Base-by-base conservation (phyloP, 2,113 vertebrate genomes). In the Strigops habroptila region DNA sequence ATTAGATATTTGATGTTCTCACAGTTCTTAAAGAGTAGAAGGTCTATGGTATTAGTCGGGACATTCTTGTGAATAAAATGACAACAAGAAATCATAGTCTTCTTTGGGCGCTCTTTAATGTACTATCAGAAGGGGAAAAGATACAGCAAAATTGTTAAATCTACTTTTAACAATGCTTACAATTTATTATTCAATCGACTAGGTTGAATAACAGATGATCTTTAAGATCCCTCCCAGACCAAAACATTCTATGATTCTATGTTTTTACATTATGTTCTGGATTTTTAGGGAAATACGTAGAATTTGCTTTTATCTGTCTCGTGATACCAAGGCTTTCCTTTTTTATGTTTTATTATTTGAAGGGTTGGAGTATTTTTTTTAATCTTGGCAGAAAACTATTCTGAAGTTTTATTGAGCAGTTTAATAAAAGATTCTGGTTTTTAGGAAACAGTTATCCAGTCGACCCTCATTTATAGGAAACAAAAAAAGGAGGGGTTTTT, bases 201-300 rank as follows among this genome's bases (percentile, higher is more conserved):
- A n/a, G 21, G 33, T 23, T n/a, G 21, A 59, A n/a, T 59, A 59
- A 21, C 15, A n/a, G 8, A 59, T n/a, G 55, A 23, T n/a, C 55
- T 59, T n/a, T 15, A 59, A n/a, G 55, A 33, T 23, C 23, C 33
- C 13, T 59, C 55, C 33, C 33, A 59, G 7, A 59, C 33, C 14
- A 59, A 59, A 59, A n/a, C 55, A 59, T 59, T 59, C 33, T n/a
- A 15, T n/a, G 33, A 59, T 59, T 23, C 33, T n/a, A 2, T 55
- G 0, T 1, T 60, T 86, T 74, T 69, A 46, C 1, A 1, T 11
- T 37, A 12, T 53, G 51, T 4, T 23, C 13, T 10, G 3, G 14
- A 86, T 63, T 67, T 89, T 70, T 44, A 30, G 12, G 21, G 19
- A 59, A 71, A 75, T 18, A 46, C 3, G 33, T 18, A 73, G 5